Evolutionary conservation across 2,113 vertebrate genomes (phyloP), one percentile per base, ranked within the genome.

Genomic region (Ammodytes marinus): DNA sequence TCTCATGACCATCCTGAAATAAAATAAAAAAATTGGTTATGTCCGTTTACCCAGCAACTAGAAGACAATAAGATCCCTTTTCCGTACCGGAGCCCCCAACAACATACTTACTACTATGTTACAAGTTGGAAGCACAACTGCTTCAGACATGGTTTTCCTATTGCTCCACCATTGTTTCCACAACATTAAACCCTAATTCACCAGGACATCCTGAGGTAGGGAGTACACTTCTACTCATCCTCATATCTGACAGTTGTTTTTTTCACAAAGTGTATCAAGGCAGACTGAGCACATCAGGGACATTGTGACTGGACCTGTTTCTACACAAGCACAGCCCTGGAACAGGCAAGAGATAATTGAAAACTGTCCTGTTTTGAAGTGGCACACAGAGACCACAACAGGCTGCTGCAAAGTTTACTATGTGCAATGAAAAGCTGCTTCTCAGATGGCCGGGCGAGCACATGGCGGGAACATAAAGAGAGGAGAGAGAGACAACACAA

Each of bases 101-200:
- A 17, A 67, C 70, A 67, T 12, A 72, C 71, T 69, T 75, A 54
- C 75, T 72, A 72, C 79, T 80, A 86, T 64, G 43, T 76, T 46
- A 49, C 69, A 83, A 65, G 11, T 71, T 82, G 39, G 54, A 85
- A 85, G 66, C 66, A n/a, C 9, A 66, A 59, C 58, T 35, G 43
- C n/a, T 47, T 45, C 35, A 79, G 80, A 76, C 80, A 85, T 84
- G 86, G 77, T 82, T 87, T 92, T 90, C 59, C 81, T 83, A 87
- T 89, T 87, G 66, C 55, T 10, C 67, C 69, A 52, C 88, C 53
- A 78, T 86, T 84, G 77, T 90, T 93, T 92, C 88, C 90, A 88
- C 79, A 13, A 89, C 85, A 90, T 91, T 89, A 89, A 90, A 89
- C 43, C 67, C 69, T 80, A 89, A 86, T 90, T 83, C 79, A 82